Conservation (phyloP, 2,888 invertebrate species). For the Gibbula magus region DNA sequence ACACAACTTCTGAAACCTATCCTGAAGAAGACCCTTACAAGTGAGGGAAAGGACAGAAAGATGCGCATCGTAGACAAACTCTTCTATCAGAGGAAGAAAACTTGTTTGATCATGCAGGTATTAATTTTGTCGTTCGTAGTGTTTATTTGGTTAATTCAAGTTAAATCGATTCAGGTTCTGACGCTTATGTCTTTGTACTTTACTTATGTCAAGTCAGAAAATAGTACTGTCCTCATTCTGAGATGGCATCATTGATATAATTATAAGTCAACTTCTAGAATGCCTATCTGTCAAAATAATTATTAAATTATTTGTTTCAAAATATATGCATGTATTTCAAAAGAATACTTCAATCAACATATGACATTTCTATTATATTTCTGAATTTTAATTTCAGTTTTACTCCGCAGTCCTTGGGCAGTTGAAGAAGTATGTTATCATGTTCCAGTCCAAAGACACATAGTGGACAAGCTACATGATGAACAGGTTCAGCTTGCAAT, state of each 20-base stretch:
- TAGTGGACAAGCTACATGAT: conserved; percentile 36
- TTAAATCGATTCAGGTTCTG: too few species aligned
- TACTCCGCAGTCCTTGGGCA: conserved; percentile 2
- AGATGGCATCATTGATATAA: too few species aligned
- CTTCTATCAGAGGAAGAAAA: conserved; percentile 26
- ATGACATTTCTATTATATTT: background rate
- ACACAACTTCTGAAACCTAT: conserved; percentile 8
- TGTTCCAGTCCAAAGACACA: conserved; percentile 33
- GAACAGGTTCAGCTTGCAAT: conserved; percentile 32
- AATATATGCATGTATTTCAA: background rate
- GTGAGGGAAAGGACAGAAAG: conserved; percentile 36
- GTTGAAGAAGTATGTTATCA: conserved; percentile 4
- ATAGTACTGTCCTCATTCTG: too few species aligned
- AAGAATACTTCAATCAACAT: too few species aligned
- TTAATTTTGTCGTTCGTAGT: background rate
- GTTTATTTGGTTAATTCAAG: too few species aligned
- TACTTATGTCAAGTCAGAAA: too few species aligned
- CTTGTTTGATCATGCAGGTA: background rate
- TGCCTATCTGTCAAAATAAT: too few species aligned
- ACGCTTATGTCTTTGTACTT: too few species aligned
- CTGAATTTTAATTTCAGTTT: background rate
- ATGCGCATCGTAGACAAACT: conserved; percentile 30
- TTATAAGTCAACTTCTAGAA: too few species aligned
- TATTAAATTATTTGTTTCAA: too few species aligned
- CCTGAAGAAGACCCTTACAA: conserved; percentile 27